Evolutionary conservation across 2,113 vertebrate genomes (phyloP).

Genomic region (Origma solitaria): DNA sequence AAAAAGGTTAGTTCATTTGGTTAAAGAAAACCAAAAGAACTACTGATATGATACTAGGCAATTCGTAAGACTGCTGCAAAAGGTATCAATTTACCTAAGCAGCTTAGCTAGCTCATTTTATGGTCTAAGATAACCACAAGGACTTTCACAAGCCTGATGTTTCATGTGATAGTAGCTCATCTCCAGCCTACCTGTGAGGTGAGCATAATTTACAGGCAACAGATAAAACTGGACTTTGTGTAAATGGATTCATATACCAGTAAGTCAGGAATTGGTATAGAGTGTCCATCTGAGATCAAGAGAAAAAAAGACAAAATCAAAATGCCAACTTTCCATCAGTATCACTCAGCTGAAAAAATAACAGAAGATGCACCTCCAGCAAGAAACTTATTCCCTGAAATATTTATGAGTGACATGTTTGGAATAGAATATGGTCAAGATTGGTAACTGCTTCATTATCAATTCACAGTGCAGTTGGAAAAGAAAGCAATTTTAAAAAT

Average conservation of each 20-base stretch:
- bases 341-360: not conserved
- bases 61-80: not conserved
- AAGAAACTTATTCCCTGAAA: not conserved
- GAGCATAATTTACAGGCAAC: not conserved
- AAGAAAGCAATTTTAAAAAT: not conserved
- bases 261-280: not conserved
- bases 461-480: not conserved
- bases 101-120: not conserved
- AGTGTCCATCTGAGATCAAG: not conserved
- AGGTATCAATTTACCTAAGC: not conserved
- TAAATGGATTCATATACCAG: not conserved
- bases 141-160: accelerated
- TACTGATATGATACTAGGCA: not conserved
- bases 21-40: not conserved
- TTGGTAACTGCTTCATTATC: not conserved
- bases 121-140: not conserved
- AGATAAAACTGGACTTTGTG: not conserved
- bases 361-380: not conserved
- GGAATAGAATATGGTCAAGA: not conserved
- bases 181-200: not conserved
- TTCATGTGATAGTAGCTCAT: not conserved
- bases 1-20: not conserved
- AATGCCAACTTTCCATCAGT: not conserved
- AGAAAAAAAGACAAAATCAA: not conserved
- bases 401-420: not conserved